Conservation (phyloP, 2,888 invertebrate genomes). For the Chelonus formosanus region DNA sequence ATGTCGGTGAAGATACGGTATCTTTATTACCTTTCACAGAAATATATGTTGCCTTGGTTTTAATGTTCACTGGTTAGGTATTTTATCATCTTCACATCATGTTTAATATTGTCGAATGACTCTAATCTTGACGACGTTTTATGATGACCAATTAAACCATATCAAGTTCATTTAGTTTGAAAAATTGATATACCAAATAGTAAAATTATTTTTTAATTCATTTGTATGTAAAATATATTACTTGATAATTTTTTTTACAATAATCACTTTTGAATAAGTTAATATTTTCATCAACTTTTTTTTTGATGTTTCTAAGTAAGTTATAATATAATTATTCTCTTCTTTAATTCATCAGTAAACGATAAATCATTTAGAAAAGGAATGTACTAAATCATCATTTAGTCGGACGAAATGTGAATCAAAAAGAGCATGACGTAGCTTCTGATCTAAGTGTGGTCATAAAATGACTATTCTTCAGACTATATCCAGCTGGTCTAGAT, state of each 20-base stretch:
- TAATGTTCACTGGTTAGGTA: background rate
- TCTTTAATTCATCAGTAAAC: too few species aligned
- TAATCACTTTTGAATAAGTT: too few species aligned
- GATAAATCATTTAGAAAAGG: too few species aligned
- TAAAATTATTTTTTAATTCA: background rate
- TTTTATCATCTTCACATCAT: conserved; percentile 6
- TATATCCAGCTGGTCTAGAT: background rate
- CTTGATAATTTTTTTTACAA: background rate
- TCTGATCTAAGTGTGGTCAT: too few species aligned
- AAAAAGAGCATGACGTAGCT: too few species aligned
- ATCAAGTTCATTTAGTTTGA: conserved; percentile 7
- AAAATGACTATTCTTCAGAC: too few species aligned
- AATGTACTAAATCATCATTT: too few species aligned
- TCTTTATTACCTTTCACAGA: conserved; percentile 58
- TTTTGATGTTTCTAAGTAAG: too few species aligned
- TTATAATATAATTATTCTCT: too few species aligned
- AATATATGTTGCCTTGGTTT: background rate
- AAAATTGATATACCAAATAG: conserved; percentile 18
- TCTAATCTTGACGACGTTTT: conserved; percentile 19
- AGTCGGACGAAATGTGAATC: too few species aligned
- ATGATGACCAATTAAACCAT: conserved; percentile 15
- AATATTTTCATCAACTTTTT: too few species aligned
- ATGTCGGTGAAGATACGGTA: conserved; percentile 60
- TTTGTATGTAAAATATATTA: background rate
- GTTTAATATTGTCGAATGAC: conserved; percentile 17